These are phyloP conservation scores for Drosophila subpulchrella DNA, from an alignment of 1,140 invertebrate genomes.

Conservation along the genomic window DNA sequence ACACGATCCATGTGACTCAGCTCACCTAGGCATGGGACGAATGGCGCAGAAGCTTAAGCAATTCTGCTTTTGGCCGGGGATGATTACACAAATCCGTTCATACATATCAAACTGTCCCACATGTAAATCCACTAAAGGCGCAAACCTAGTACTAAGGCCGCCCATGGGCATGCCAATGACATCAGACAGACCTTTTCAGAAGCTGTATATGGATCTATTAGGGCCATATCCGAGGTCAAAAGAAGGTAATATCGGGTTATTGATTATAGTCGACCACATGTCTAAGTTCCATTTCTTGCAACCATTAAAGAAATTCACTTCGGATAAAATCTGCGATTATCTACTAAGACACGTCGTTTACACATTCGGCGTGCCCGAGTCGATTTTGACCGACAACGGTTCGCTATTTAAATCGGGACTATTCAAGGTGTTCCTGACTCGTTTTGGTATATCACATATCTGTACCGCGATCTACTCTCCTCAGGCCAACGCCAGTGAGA, in stretches of 20 bases:
- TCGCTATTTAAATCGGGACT: background rate
- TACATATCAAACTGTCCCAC: slow-evolving; percentile 7
- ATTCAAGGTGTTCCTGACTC: slow-evolving; percentile 8
- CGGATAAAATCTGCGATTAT: slow-evolving; percentile 2
- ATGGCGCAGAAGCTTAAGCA: slow-evolving; percentile 9
- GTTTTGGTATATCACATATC: slow-evolving; percentile 9
- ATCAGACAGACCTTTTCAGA: slow-evolving; percentile 28
- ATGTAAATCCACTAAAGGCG: slow-evolving; percentile 15
- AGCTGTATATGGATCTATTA: slow-evolving; percentile 21
- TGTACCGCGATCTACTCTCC: slow-evolving; percentile 3
- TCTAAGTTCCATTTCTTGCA: too few relatives aligned
- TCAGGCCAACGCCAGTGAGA: slow-evolving; percentile 23
- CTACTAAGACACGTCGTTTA: background rate
- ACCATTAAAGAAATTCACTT: background rate
- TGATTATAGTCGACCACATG: too few relatives aligned
- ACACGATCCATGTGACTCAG: too few relatives aligned
- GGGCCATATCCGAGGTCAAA: slow-evolving; percentile 16
- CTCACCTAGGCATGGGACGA: slow-evolving; percentile 19
- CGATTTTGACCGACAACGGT: slow-evolving; percentile 1
- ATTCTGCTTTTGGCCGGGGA: slow-evolving; percentile 12
- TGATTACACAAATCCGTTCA: background rate
- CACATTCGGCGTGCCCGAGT: slow-evolving; percentile 3
- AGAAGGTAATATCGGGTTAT: too few relatives aligned
- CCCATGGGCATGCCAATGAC: slow-evolving; percentile 16
- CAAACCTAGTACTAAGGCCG: slow-evolving; percentile 5